Evolutionary conservation across 2,113 vertebrate genomes (phyloP).

Genomic region (Ahaetulla prasina): DNA sequence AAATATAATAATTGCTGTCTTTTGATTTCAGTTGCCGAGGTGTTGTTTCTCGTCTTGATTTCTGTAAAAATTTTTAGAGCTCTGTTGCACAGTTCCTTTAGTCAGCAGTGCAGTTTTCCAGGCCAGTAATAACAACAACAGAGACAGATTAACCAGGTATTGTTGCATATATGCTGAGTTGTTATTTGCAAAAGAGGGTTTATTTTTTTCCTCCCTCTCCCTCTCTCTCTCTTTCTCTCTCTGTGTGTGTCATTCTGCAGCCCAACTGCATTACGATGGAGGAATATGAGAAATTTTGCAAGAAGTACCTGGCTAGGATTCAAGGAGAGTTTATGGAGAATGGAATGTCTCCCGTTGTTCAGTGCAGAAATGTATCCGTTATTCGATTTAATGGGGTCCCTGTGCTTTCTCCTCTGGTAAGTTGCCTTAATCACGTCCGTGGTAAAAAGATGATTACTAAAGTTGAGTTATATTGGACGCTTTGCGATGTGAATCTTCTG

Average conservation of each 20-base stretch:
- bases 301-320: constrained; percentile 72
- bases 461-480: not conserved
- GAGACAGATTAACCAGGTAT: not conserved
- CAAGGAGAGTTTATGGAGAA: constrained; percentile 62
- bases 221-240: too few species aligned
- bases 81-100: not conserved
- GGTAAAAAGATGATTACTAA: not conserved
- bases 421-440: not conserved
- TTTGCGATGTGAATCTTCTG: not conserved
- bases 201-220: rapidly evolving
- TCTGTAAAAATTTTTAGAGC: not conserved
- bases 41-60: not conserved
- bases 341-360: constrained; percentile 48
- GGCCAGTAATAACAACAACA: too few species aligned
- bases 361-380: constrained; percentile 66
- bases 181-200: not conserved
- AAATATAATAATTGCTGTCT: not conserved
- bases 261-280: constrained; percentile 74
- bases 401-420: constrained; percentile 86
- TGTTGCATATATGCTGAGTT: not conserved
- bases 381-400: constrained; percentile 82
- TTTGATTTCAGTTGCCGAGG: not conserved
- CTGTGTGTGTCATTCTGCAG: constrained; percentile 39
- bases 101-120: not conserved
- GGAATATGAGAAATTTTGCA: constrained; percentile 85